Evolutionary conservation across 2,797 vertebrate species (phyloP), one percentile per base, ranked within the genome.

Genomic region (Spea hammondii): DNA sequence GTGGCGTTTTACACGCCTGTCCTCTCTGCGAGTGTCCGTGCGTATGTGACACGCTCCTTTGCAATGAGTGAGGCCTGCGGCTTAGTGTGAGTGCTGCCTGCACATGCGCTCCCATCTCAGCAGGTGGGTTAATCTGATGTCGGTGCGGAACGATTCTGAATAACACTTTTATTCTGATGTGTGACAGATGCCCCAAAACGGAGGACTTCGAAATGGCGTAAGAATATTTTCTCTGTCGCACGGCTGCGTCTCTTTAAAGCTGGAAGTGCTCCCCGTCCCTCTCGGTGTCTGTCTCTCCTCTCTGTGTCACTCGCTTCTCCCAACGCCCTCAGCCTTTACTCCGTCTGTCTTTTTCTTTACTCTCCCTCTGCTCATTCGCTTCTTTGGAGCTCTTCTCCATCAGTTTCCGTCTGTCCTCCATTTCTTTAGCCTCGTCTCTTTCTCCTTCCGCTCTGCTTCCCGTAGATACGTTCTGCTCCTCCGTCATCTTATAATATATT

Each of bases 131-230:
- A 62, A 47, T 62, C 51, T 82, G 14, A 77, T 77, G 68, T 73
- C 72, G 45, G 5, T 77, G 14, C 47, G 87, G 90, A 88, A 88
- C 89, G 86, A 90, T 92, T 79, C 73, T 83, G 83, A 88, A 85
- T 93, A 89, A 93, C 87, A 86, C 90, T 91, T 91, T 92, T 90
- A 90, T 92, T 90, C 86, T 87, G 85, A 84, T 93, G 90, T 94
- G 87, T 89, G 88, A 89, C 89, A 95, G 94, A 94, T 93, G 92
- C 93, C 91, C 83, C 92, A 91, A 6, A 91, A 91, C 82, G 86
- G 88, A 69, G 94, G 93, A 93, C 92, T 91, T 80, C 91, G 89
- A 86, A 90, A 91, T 80, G 91, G 91, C 88, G 94, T 95, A 95
- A 95, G 94, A 89, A 86, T 90, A 79, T 88, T 83, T 92, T 11